Percentiles rank a stretch among this genome's conserved stretches.
These are phyloP conservation scores for Cherax quadricarinatus DNA, from an alignment of 1,140 invertebrate species.

Conservation along the genomic window DNA sequence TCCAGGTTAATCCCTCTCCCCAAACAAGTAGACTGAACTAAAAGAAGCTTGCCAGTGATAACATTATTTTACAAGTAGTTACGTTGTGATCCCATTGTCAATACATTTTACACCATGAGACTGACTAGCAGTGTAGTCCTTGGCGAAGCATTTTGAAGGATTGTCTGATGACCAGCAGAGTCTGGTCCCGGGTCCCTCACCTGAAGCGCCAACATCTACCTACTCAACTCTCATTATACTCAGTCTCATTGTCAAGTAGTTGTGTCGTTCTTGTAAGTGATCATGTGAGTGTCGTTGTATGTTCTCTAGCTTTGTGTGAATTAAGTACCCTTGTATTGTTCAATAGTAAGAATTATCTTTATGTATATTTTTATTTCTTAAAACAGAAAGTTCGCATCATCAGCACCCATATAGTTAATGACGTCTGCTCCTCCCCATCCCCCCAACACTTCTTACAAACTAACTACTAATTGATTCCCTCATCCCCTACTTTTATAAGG, in stretches of 20 bases:
- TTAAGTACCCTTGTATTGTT: neutral
- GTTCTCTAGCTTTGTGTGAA: neutral
- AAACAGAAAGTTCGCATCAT: constrained; percentile 8
- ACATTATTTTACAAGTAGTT: constrained; percentile 39
- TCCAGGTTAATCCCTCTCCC: neutral
- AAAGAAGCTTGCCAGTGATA: neutral
- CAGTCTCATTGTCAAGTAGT: neutral
- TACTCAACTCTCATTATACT: neutral
- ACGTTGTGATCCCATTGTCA: neutral
- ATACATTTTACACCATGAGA: neutral
- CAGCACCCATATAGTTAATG: constrained; percentile 22
- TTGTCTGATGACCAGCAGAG: too few relatives aligned
- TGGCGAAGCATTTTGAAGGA: constrained; percentile 3
- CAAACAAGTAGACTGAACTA: neutral
- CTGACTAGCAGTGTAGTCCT: constrained; percentile 44
- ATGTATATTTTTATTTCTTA: neutral
- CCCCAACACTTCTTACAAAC: neutral
- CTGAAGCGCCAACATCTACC: neutral
- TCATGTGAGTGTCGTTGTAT: neutral
- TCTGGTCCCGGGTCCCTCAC: neutral
- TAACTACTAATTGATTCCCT: constrained; percentile 4
- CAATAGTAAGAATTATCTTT: neutral
- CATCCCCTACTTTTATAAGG: neutral
- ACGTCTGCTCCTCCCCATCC: neutral
- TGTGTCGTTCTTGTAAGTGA: constrained; percentile 3